Conservation (phyloP, 2,797 vertebrate species). For the Falco concolor region DNA sequence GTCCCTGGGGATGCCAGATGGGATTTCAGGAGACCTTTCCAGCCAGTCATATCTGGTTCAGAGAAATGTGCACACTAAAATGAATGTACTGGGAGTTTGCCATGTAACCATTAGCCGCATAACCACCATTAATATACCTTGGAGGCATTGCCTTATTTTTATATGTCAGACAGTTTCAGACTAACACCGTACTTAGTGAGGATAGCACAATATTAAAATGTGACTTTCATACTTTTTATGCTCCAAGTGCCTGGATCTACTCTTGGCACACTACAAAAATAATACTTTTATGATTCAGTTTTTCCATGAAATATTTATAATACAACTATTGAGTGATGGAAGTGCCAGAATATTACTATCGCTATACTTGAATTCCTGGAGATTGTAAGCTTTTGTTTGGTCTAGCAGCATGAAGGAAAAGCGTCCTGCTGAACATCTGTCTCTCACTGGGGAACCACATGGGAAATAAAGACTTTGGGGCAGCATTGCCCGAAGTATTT, state of each 20-base stretch:
- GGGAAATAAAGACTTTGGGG: slow-evolving; percentile 54
- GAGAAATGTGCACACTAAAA: neutral
- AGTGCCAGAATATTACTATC: slow-evolving; percentile 47
- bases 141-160: slow-evolving; percentile 37
- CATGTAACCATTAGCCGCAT: slow-evolving; percentile 57
- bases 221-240: slow-evolving; percentile 58
- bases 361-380: slow-evolving; percentile 38
- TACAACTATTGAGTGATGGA: slow-evolving; percentile 39
- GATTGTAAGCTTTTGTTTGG: slow-evolving; percentile 46
- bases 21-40: slow-evolving; percentile 52
- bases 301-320: slow-evolving; percentile 65
- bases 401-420: neutral
- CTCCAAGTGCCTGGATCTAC: slow-evolving; percentile 52
- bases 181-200: slow-evolving; percentile 26
- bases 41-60: slow-evolving; percentile 22
- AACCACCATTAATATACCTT: slow-evolving; percentile 35
- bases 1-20: slow-evolving; percentile 32
- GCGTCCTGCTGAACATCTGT: slow-evolving; percentile 40
- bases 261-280: slow-evolving; percentile 60
- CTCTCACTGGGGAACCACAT: slow-evolving; percentile 9
- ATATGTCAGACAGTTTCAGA: slow-evolving; percentile 38
- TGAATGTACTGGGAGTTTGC: slow-evolving; percentile 39
- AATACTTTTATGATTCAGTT: slow-evolving; percentile 49
- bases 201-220: slow-evolving; percentile 54
- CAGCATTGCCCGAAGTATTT: neutral